A percentile compares a stretch with the other conserved stretches of the same genome.
phyloP scores from a whole-genome alignment of 2,113 vertebrate genomes.

The Gymnorhina tibicen region DNA sequence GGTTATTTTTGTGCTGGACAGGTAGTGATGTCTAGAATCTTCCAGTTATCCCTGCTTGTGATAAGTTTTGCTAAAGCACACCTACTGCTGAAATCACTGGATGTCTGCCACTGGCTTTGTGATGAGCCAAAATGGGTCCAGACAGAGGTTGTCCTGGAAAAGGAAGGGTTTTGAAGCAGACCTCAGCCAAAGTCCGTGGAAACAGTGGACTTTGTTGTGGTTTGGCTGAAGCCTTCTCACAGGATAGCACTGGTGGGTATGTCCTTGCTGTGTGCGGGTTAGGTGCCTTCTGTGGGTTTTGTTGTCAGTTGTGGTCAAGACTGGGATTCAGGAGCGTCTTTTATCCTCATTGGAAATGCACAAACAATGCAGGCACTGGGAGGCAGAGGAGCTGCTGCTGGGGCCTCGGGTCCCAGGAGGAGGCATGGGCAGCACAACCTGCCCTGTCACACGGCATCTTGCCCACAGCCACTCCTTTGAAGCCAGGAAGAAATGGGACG shows the following conservation, averaged over 20 bases:
- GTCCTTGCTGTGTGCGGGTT: accelerated
- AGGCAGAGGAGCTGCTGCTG: not conserved
- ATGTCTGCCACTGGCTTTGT: not conserved
- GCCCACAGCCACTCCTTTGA: not conserved
- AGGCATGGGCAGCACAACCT: not conserved
- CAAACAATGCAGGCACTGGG: not conserved
- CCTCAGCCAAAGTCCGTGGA: not conserved
- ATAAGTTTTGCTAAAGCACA: not conserved
- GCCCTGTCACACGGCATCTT: accelerated
- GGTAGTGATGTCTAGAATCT: not conserved
- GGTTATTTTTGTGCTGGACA: not conserved
- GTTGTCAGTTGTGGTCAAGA: not conserved
- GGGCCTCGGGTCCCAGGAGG: not conserved
- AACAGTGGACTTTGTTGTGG: not conserved
- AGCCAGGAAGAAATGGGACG: not conserved
- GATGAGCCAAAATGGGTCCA: not conserved
- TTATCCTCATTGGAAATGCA: accelerated
- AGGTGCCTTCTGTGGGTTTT: not conserved
- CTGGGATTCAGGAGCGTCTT: not conserved
- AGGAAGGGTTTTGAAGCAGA: not conserved
- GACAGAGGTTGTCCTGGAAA: not conserved
- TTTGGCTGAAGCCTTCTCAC: not conserved
- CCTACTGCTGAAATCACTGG: not conserved
- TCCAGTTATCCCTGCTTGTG: not conserved
- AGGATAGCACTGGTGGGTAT: not conserved